Evolutionary conservation across 2,797 vertebrate species (phyloP).

Genomic region (Mormyrops boulengeri): DNA sequence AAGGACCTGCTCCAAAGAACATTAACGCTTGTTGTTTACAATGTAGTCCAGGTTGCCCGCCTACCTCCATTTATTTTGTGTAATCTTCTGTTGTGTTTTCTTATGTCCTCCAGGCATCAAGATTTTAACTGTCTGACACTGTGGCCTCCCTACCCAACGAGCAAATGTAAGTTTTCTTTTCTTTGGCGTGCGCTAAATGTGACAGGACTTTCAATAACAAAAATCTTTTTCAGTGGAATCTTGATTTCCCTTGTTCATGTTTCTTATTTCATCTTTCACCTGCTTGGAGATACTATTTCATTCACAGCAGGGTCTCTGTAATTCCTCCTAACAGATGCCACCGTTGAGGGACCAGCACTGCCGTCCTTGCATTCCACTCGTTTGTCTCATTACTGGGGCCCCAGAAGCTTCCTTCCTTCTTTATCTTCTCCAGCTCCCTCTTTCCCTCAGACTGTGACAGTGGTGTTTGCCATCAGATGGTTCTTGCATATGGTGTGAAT

Average conservation of each 20-base stretch:
- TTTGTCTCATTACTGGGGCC: background rate
- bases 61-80: background rate
- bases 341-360: background rate
- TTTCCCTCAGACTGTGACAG: background rate
- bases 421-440: background rate
- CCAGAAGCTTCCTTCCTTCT: background rate
- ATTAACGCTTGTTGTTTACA: background rate
- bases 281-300: background rate
- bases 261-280: background rate
- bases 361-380: background rate
- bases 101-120: background rate
- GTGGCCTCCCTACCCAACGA: background rate
- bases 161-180: background rate
- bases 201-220: background rate
- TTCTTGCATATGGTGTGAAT: slow-evolving; percentile 1
- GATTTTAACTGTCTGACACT: background rate
- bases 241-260: background rate
- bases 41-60: background rate
- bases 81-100: background rate
- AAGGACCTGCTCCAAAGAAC: background rate
- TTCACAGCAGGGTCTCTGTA: background rate
- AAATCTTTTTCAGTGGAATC: background rate
- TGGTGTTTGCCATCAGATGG: slow-evolving; percentile 8
- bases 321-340: background rate
- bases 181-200: background rate